phyloP scores from a whole-genome alignment of 2,113 vertebrate genomes.

The Chionomys nivalis region DNA sequence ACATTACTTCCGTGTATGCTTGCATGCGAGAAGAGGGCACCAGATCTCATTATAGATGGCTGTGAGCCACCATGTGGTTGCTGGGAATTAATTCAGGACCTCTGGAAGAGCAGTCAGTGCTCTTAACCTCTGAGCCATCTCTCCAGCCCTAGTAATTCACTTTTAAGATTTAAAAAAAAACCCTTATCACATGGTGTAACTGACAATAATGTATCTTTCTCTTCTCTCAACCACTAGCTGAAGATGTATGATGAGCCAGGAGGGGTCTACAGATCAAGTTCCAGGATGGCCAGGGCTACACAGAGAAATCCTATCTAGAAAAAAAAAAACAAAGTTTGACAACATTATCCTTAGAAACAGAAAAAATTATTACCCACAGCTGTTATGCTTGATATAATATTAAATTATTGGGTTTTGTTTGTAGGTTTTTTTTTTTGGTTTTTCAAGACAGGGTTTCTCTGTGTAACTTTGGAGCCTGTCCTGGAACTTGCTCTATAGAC shows the following conservation, averaged over 20 bases:
- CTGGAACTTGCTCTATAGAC: too few species aligned
- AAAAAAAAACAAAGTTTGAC: neutral
- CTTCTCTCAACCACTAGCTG: neutral
- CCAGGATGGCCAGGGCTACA: neutral
- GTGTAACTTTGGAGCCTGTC: too few species aligned
- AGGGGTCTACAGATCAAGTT: neutral
- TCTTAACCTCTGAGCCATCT: too few species aligned
- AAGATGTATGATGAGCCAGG: neutral
- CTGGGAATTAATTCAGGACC: too few species aligned
- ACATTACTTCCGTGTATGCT: too few species aligned
- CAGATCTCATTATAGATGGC: too few species aligned
- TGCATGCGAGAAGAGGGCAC: too few species aligned
- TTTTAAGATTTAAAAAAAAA: neutral
- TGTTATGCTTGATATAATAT: neutral
- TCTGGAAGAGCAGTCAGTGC: too few species aligned
- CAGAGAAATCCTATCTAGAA: neutral
- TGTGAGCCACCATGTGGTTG: too few species aligned
- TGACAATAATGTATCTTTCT: neutral
- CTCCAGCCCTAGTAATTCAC: neutral
- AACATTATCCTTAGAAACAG: neutral
- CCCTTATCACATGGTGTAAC: neutral
- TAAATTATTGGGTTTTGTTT: neutral
- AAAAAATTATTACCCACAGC: neutral
- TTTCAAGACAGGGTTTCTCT: too few species aligned
- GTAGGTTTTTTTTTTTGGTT: too few species aligned